Evolutionary conservation across 1,140 invertebrate species (phyloP), one percentile per base, ranked within the genome.

Genomic region (Camponotus floridanus): DNA sequence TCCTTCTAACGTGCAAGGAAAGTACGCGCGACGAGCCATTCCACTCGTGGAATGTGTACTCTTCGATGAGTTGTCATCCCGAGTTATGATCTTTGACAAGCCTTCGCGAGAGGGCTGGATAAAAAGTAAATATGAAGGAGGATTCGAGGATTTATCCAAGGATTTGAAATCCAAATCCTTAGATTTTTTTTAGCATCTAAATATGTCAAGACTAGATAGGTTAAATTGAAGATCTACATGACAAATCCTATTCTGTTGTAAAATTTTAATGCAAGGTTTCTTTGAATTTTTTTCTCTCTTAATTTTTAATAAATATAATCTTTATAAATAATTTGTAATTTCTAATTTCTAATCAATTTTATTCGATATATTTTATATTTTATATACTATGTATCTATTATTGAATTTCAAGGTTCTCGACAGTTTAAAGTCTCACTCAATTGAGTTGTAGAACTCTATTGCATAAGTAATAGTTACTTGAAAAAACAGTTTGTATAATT

Each of bases 391-490:
- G 15, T 9, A 11, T 18, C 48, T 55, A 33, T 36, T 51, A 0
- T 33, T 6, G 45, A 55, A 55, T 36, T 5, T 9, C 9, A 55
- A n/a, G 18, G 48, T 26, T 26, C 39, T 21, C 48, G 11, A 73
- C 18, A 83, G 42, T 68, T 79, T 68, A 36, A 3, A 33, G 45
- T 61, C 18, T 57, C 15, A 5, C 64, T 36, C 57, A 15, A 45
- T 15, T n/a, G 2, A 42, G 18, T 36, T 13, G n/a, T 36, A 55
- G 68, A 45, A 45, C 39, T 21, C 39, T 21, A n/a, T 62, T 74
- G 55, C 68, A 15, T 13, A 80, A 70, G 13, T 62, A 61, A 74
- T 83, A 83, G 45, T 73, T 71, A 73, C 4, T 21, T 48, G 31
- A 57, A 42, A 6, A 33, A 36, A 74, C 31, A 73, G 55, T 83